phyloP scores from a whole-genome alignment of 2,797 vertebrate genomes.

The Sylvilagus floridanus region DNA sequence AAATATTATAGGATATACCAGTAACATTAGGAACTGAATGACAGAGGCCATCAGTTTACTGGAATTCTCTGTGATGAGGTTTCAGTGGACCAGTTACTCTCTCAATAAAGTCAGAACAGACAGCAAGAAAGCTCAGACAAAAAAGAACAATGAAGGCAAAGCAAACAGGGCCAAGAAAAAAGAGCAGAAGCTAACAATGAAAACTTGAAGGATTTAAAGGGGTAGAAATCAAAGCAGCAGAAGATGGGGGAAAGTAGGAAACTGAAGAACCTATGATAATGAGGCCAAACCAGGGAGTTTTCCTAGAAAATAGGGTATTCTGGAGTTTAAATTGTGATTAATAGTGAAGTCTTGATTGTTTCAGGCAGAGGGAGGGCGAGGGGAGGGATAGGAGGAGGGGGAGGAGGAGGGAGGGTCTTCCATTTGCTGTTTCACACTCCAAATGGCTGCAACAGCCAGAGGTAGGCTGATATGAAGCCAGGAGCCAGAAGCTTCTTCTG shows the following conservation, averaged over 20 bases:
- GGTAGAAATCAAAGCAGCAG: not conserved
- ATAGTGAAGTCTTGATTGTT: not conserved
- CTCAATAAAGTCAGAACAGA: not conserved
- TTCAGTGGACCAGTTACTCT: too few relatives aligned
- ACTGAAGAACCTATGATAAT: not conserved
- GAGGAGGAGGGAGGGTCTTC: too few relatives aligned
- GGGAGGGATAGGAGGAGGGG: too few relatives aligned
- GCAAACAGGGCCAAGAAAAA: not conserved
- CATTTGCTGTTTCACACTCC: too few relatives aligned
- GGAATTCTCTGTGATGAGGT: not conserved
- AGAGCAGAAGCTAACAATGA: not conserved
- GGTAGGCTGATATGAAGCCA: too few relatives aligned
- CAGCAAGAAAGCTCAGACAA: not conserved
- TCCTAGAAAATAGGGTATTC: not conserved
- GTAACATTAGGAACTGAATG: not conserved
- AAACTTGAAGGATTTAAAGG: not conserved
- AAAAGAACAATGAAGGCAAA: not conserved
- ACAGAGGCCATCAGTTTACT: not conserved
- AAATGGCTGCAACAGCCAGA: too few relatives aligned
- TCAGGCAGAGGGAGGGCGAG: not conserved
- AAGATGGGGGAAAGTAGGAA: not conserved
- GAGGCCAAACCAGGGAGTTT: not conserved
- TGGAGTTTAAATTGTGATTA: not conserved
- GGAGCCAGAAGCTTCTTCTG: too few relatives aligned
- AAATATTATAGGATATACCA: not conserved